phyloP scores from a whole-genome alignment of 2,797 vertebrate species.

The Astyanax mexicanus region DNA sequence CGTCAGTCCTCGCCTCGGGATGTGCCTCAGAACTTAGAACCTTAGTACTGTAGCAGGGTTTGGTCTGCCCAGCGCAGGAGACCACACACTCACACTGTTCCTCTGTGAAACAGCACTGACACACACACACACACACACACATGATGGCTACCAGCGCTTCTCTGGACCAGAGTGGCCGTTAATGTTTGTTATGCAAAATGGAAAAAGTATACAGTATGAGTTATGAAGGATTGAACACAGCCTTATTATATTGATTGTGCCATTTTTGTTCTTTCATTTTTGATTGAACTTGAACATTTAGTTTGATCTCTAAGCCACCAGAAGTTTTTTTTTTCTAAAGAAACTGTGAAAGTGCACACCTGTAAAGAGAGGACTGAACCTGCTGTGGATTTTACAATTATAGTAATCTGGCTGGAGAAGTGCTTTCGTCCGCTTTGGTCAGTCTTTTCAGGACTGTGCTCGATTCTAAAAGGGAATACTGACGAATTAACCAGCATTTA shows the following conservation, averaged over 20 bases:
- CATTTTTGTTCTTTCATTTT: constrained; percentile 27
- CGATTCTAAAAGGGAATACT: constrained; percentile 25
- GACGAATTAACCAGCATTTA: constrained; percentile 30
- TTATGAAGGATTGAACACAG: constrained; percentile 11
- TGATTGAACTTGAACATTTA: no score
- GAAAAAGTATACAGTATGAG: no score
- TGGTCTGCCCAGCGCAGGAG: not conserved
- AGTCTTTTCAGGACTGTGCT: constrained; percentile 37
- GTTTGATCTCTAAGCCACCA: no score
- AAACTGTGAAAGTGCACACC: constrained; percentile 12
- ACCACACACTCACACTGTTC: not conserved
- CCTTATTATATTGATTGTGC: constrained; percentile 27
- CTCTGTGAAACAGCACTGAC: not conserved
- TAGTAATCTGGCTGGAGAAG: constrained; percentile 7
- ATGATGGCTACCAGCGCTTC: not conserved
- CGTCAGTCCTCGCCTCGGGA: not conserved
- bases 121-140: not conserved
- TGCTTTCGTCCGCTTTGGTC: constrained; percentile 10
- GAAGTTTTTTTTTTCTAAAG: not conserved
- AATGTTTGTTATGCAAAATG: not conserved
- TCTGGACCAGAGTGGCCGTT: constrained; percentile 9
- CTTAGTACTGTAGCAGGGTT: constrained; percentile 36
- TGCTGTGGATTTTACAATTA: constrained; percentile 23
- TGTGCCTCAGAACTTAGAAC: constrained; percentile 18
- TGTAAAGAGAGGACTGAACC: constrained; percentile 1